These are phyloP conservation scores for Catamblyrhynchus diadema DNA, from an alignment of 2,797 vertebrate species.

Conservation along the genomic window DNA sequence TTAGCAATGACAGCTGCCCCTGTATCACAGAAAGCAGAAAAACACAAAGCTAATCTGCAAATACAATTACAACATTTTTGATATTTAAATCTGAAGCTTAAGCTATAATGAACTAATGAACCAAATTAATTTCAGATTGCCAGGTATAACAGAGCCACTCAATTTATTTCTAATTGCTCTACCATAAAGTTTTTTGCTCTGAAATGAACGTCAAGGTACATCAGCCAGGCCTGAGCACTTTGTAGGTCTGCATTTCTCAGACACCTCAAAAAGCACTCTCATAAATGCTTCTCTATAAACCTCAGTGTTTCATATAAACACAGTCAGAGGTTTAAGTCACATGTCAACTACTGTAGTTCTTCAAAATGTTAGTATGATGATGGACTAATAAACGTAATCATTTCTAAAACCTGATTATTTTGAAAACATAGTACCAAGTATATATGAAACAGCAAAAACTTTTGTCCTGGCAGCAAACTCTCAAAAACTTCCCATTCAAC, in stretches of 20 bases:
- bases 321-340: neutral
- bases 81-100: constrained; percentile 45
- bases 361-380: neutral
- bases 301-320: neutral
- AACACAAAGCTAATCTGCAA: constrained; percentile 29
- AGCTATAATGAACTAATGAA: neutral
- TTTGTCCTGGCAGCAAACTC: neutral
- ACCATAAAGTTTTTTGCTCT: constrained; percentile 3
- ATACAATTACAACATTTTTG: constrained; percentile 28
- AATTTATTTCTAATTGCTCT: constrained; percentile 21
- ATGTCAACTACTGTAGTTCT: neutral
- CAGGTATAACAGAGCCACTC: neutral
- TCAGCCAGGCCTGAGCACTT: neutral
- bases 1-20: constrained; percentile 50
- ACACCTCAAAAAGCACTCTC: neutral
- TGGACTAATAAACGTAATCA: neutral
- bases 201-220: neutral
- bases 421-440: neutral
- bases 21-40: constrained; percentile 8
- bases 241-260: neutral
- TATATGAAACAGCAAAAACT: neutral
- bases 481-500: neutral
- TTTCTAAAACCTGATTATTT: neutral
- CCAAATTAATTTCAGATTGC: constrained; percentile 12
- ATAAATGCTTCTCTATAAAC: neutral